phyloP scores from a whole-genome alignment of 2,797 vertebrate species.

The Enteromius treurensis region DNA sequence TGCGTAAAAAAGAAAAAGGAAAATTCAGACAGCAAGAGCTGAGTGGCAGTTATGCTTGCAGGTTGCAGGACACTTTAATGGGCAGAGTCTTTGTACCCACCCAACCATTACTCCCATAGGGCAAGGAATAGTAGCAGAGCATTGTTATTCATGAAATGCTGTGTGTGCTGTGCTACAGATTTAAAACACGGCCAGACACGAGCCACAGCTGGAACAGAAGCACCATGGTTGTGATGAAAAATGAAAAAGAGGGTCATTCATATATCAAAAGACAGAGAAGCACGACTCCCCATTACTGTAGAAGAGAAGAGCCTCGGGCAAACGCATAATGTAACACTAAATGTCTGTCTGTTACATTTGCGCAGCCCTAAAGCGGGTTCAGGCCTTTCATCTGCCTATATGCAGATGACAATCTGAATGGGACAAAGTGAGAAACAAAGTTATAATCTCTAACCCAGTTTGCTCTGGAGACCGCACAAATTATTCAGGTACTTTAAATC shows the following conservation, averaged over 20 bases:
- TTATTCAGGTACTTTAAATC: background rate
- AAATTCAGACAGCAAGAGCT: background rate
- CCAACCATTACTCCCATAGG: slow-evolving; percentile 33
- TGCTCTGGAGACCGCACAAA: background rate
- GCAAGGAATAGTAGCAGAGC: slow-evolving; percentile 14
- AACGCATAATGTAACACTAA: slow-evolving; percentile 65
- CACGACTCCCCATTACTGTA: slow-evolving; percentile 61
- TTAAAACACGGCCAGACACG: slow-evolving; percentile 32
- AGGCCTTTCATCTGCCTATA: slow-evolving; percentile 33
- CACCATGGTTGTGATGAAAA: slow-evolving; percentile 57
- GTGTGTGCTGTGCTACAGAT: slow-evolving; percentile 54
- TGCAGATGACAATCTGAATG: slow-evolving; percentile 17
- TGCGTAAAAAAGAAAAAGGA: background rate
- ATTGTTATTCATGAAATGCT: slow-evolving; percentile 82
- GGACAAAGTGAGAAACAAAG: slow-evolving; percentile 11
- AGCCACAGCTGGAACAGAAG: slow-evolving; percentile 50
- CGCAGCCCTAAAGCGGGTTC: slow-evolving; percentile 22
- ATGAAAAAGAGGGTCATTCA: slow-evolving; percentile 65
- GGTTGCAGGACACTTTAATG: slow-evolving; percentile 40
- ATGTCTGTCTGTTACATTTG: slow-evolving; percentile 57
- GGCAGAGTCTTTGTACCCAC: slow-evolving; percentile 46
- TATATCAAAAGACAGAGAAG: slow-evolving; percentile 67
- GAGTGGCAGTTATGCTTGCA: slow-evolving; percentile 26
- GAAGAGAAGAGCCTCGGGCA: slow-evolving; percentile 58
- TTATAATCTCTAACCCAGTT: background rate